phyloP scores from a whole-genome alignment of 2,113 vertebrate genomes.

The Pteropus alecto region DNA sequence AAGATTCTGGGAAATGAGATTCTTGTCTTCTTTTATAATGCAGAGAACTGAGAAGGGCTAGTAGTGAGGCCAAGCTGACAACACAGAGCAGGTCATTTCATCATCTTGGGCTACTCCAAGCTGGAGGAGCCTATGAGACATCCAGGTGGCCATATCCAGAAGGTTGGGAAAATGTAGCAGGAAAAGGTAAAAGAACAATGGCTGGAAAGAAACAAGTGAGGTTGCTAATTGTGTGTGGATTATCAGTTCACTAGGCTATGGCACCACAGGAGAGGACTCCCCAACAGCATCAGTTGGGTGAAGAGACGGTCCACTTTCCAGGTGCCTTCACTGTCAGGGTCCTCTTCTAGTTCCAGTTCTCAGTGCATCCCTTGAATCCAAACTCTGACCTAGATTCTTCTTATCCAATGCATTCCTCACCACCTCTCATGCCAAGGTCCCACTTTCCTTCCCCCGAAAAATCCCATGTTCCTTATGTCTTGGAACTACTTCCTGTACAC shows the following conservation, averaged over 20 bases:
- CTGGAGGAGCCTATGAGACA: not conserved
- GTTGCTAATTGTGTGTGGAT: rapidly evolving
- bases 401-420: not conserved
- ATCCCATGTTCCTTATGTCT: not conserved
- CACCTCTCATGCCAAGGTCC: not conserved
- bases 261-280: no score
- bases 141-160: not conserved
- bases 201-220: not conserved
- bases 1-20: not conserved
- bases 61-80: not conserved
- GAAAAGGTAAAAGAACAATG: not conserved
- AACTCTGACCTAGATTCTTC: not conserved
- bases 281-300: not conserved
- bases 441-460: not conserved
- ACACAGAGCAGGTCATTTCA: not conserved
- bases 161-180: not conserved
- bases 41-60: not conserved
- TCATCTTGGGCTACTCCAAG: not conserved
- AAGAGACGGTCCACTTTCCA: not conserved
- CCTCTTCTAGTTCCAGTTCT: not conserved
- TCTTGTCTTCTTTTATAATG: not conserved
- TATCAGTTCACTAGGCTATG: not conserved
- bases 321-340: not conserved
- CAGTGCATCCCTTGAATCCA: not conserved
- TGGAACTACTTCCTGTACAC: not conserved